Evolutionary conservation across 2,888 invertebrate genomes (phyloP), one percentile per base, ranked within the genome.

Genomic region (Caenorhabditis sp.): DNA sequence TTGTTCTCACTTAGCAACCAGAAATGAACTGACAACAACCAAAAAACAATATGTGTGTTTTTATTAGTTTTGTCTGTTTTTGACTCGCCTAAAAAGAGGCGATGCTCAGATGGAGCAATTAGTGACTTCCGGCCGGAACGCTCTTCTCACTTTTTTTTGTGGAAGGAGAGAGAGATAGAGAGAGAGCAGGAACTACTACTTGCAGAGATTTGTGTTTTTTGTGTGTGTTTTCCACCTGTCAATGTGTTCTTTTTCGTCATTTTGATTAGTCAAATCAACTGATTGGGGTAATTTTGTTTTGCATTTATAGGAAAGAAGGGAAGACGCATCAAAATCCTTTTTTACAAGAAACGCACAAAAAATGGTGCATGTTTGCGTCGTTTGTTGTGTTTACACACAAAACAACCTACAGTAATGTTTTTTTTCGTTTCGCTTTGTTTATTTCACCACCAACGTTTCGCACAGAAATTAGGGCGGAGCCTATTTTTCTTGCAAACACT

Each of bases 91-190:
- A 43, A 43, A 43, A 43, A 14, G 14, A 12, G 43, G n/a, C n/a
- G n/a, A n/a, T 43, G 43, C 43, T 43, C 43, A 43, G 43, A 43
- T 43, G 43, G 43, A 43, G 43, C 43, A 43, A 43, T 43, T 43
- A 43, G 43, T 17, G 43, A 43, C 43, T 43, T 43, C 43, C 43
- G 43, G 43, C 17, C 17, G 43, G 43, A 43, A 43, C 43, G 43
- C 43, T 43, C 17, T 17, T 43, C 43, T 43, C 43, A 43, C 43
- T 43, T 43, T 43, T 43, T 43, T 17, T 17, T 43, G n/a, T n/a
- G n/a, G n/a, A n/a, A n/a, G n/a, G n/a, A n/a, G n/a, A n/a, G n/a
- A n/a, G n/a, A n/a, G n/a, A n/a, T 17, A 17, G 14, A 10, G 31
- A 10, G 10, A 31, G 14, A 43, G 43, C 43, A 43, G 43, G 43